Conservation (phyloP, 2,797 vertebrate species). For the Anas capensis region DNA sequence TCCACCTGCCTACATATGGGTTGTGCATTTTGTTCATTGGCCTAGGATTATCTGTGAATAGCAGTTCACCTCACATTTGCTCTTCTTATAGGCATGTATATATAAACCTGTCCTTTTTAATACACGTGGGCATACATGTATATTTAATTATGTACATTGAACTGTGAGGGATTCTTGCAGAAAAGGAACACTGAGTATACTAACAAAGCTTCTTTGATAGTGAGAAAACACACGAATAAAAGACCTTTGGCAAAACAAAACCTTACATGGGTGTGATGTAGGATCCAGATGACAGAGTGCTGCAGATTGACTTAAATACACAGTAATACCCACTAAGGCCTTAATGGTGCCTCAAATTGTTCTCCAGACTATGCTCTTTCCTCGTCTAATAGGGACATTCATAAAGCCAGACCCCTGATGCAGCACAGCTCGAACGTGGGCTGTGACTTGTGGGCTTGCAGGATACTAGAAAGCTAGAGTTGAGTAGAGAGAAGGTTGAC, state of each 20-base stretch:
- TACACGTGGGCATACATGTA: neutral
- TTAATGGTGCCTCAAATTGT: neutral
- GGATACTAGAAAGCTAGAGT: neutral
- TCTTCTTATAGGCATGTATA: neutral
- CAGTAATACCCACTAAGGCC: neutral
- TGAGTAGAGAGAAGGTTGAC: neutral
- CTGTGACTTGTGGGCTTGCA: neutral
- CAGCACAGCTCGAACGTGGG: neutral
- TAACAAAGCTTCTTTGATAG: neutral
- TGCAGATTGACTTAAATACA: neutral
- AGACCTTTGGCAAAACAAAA: neutral
- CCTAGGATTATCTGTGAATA: neutral
- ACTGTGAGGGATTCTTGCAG: neutral
- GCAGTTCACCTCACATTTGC: neutral
- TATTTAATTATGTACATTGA: neutral
- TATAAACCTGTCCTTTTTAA: neutral
- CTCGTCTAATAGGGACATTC: neutral
- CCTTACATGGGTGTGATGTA: neutral
- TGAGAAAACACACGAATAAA: neutral
- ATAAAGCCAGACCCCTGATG: neutral
- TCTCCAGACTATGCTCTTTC: neutral
- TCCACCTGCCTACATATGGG: neutral
- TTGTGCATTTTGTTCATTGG: neutral
- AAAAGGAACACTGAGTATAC: neutral
- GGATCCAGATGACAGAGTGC: neutral